Evolutionary conservation across 2,888 invertebrate genomes (phyloP), one percentile per base, ranked within the genome.

Genomic region (Cerastoderma edule): DNA sequence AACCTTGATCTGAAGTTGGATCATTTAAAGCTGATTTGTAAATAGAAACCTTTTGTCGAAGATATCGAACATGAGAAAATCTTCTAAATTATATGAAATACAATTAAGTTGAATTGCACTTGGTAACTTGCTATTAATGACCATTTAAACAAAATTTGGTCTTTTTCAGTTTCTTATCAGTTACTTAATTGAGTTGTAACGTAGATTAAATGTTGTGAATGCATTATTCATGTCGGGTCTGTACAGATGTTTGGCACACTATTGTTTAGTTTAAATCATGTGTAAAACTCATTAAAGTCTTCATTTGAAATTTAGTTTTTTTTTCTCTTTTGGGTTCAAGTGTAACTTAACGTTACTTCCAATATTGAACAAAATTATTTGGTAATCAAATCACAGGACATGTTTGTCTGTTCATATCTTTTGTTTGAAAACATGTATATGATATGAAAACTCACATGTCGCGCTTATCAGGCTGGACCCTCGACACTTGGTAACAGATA

Each of bases 21-120:
- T 75, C 70, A 72, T 54, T 63, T 16, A 68, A 74, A 71, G 77
- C 79, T 80, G 80, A 80, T 80, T 72, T 81, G 81, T 81, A 81
- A 78, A 81, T 81, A 81, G 72, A 75, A 81, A 77, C 74, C 77
- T 75, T 80, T 79, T 80, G 73, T 80, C 80, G 77, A 80, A 80
- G 72, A 71, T 71, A 80, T 80, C 74, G 77, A 74, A 80, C 48
- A 66, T 50, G 39, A 57, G 32, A 66, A 73, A 75, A 57, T 57
- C 72, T 48, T 53, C 32, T 60, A n/a, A 73, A 73, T 67, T 39
- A 68, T 27, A 39, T 60, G 50, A 44, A 39, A 39, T 39, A 39
- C 32, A 60, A 50, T 44, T 71, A 50, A 66, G 33, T 69, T 70
- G 32, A 72, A 78, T 39, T 78, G 74, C 78, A 78, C 74, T 78